phyloP scores from a whole-genome alignment of 2,888 invertebrate species.

The Dryadula phaetusa region DNA sequence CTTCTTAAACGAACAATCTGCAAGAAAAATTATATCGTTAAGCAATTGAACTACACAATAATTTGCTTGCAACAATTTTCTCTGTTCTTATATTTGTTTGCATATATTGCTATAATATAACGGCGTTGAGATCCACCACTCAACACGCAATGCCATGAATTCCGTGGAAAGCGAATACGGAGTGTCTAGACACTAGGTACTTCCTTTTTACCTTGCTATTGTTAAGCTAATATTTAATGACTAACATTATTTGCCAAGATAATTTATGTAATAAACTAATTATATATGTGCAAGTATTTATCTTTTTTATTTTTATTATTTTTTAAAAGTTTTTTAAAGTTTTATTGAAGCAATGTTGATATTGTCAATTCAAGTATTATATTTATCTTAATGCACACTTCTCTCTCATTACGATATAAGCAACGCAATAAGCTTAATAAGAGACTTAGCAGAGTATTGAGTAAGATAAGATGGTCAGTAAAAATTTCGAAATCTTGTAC shows the following conservation, averaged over 20 bases:
- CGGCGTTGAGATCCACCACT: too few relatives aligned
- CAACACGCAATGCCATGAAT: too few relatives aligned
- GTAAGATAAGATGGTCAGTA: conserved; percentile 63
- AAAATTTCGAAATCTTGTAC: conserved; percentile 60
- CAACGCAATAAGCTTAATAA: conserved; percentile 35
- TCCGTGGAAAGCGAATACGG: too few relatives aligned
- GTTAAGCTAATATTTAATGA: too few relatives aligned
- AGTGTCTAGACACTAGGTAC: too few relatives aligned
- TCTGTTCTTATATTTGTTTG: background rate
- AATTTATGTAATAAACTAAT: too few relatives aligned
- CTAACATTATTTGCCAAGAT: too few relatives aligned
- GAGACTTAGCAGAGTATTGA: conserved; percentile 62
- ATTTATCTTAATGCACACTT: background rate
- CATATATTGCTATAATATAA: too few relatives aligned
- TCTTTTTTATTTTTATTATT: too few relatives aligned
- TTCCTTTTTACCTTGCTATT: too few relatives aligned
- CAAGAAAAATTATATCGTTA: conserved; percentile 21
- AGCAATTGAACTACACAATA: background rate
- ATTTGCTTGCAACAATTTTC: background rate
- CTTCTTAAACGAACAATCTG: conserved; percentile 25
- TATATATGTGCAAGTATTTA: too few relatives aligned
- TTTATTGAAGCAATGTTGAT: background rate
- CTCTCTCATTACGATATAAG: conserved; percentile 5
- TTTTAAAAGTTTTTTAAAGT: too few relatives aligned
- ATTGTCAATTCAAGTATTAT: background rate